Base-by-base conservation (phyloP, 2,113 vertebrate species). In the Mola mola region DNA sequence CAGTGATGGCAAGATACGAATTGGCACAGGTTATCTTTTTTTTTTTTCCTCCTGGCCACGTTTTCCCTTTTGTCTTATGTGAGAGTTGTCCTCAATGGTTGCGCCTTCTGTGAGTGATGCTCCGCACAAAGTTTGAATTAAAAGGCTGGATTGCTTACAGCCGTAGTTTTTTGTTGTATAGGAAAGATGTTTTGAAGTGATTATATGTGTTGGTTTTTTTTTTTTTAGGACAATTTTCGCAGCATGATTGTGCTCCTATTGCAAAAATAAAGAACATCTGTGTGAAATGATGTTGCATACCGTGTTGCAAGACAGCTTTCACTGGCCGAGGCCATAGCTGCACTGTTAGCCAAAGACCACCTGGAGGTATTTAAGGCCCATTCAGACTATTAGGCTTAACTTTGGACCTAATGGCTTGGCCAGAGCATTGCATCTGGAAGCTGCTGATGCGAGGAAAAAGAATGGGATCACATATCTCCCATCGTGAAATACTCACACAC, bases 301-400 rank as follows among this genome's bases (percentile, higher is more conserved):
- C 71, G 56, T 65, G 41, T 80, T 72, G 71, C 68, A 76, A 79
- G 84, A 83, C 70, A 70, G 47, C 46, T 71, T 70, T 58, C 31
- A 64, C 58, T 81, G 58, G 57, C 69, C 34, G 56, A 15, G 42
- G 61, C 79, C 57, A 31, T 52, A 58, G 38, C 64, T 44, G 22
- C 17, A 28, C 68, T 53, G 43, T 75, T 74, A 58, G 66, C 72
- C 64, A 51, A 38, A 38, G 66, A 76, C 66, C 85, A 87, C 90
- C 79, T 88, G 84, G 83, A 79, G 80, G 29, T 81, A 82, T 82
- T 88, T 89, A 90, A 65, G 70, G 48, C 31, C 57, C 64, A 72
- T 82, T 89, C 64, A 72, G 49, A 77, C 62, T 65, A 81, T 84
- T 79, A 75, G 58, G 38, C 36, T 79, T 60, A 60, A 79, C 73